Conservation (phyloP, 2,888 invertebrate genomes). For the Eristalis pertinax region DNA sequence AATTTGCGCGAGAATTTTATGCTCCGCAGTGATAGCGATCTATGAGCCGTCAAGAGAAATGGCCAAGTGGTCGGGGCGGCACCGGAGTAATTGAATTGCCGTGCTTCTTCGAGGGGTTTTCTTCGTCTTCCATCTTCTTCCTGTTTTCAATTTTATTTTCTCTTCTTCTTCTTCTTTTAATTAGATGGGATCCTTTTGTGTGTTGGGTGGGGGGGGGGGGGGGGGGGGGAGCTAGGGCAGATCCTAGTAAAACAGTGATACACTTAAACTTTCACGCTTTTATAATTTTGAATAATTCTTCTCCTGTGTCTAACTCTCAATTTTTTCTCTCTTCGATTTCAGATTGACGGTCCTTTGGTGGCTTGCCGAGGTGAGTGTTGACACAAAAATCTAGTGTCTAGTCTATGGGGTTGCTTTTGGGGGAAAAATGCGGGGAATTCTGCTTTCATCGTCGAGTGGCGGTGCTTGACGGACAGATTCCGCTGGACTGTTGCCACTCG, state of each 20-base stretch:
- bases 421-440: not conserved
- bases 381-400: constrained; percentile 1
- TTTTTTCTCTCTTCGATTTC: constrained; percentile 32
- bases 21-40: constrained; percentile 60
- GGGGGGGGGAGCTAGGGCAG: not conserved
- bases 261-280: constrained; percentile 31
- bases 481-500: not conserved
- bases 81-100: constrained; percentile 62
- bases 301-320: constrained; percentile 8
- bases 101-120: constrained; percentile 1
- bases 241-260: not conserved
- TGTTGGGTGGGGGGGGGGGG: not conserved
- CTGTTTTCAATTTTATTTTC: not conserved
- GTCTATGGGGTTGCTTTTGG: not conserved
- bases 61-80: constrained; percentile 15
- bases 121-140: not conserved
- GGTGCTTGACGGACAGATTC: not conserved
- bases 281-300: constrained; percentile 23
- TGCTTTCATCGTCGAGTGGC: not conserved
- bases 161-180: constrained; percentile 19
- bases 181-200: constrained; percentile 26
- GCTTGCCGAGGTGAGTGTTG: constrained; percentile 36
- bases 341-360: constrained; percentile 34
- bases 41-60: constrained; percentile 31
- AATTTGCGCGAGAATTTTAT: constrained; percentile 66